Evolutionary conservation across 2,888 invertebrate species (phyloP).

Genomic region (Lasioglossum malachurum): DNA sequence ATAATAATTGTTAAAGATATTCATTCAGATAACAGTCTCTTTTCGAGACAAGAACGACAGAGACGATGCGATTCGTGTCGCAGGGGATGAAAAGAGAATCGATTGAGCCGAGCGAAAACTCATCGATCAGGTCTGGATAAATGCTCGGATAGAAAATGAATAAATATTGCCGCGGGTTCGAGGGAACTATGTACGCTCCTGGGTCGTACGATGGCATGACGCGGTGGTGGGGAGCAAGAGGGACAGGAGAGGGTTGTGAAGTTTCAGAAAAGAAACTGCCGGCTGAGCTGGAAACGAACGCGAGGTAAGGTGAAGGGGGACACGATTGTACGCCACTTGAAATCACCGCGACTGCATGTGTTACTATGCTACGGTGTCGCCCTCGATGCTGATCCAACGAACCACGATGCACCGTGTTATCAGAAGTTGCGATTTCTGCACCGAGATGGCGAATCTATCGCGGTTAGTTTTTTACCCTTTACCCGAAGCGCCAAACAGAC

Average conservation of each 20-base stretch:
- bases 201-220: conserved; percentile 67
- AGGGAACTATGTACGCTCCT: conserved; percentile 63
- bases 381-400: conserved; percentile 55
- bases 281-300: conserved; percentile 72
- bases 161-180: not conserved
- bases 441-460: conserved; percentile 18
- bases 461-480: not conserved
- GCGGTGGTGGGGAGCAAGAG: conserved; percentile 68
- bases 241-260: conserved; percentile 69
- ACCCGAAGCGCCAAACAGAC: not conserved
- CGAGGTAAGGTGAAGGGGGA: conserved; percentile 85
- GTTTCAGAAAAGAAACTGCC: conserved; percentile 77
- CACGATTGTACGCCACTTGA: conserved; percentile 84
- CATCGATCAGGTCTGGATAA: not conserved
- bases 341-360: conserved; percentile 75
- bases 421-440: not conserved
- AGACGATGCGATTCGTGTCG: not conserved
- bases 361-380: conserved; percentile 83
- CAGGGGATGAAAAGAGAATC: not conserved
- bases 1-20: not conserved
- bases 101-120: not conserved
- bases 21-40: not conserved
- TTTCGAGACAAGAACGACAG: not conserved
- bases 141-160: conserved; percentile 25
- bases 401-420: conserved; percentile 33